A percentile compares a stretch with the other conserved stretches of the same genome.
phyloP scores from a whole-genome alignment of 2,888 invertebrate genomes.

The Eupithecia subumbrata region DNA sequence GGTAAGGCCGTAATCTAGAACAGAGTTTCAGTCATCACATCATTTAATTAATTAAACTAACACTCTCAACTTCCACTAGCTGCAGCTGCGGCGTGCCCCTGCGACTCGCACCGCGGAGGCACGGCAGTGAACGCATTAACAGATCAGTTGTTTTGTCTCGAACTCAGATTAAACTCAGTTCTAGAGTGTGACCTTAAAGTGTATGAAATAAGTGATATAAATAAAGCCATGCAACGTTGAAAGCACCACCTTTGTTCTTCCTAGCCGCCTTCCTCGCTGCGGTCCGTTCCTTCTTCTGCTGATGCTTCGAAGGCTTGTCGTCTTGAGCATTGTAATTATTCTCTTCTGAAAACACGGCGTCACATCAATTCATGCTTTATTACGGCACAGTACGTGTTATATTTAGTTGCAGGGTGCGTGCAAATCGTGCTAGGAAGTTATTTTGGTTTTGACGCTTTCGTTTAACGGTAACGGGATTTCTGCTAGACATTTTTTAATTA shows the following conservation, averaged over 20 bases:
- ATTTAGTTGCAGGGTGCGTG: slow-evolving; percentile 27
- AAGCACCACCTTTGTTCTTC: slow-evolving; percentile 74
- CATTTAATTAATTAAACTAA: not conserved
- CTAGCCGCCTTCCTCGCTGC: slow-evolving; percentile 83
- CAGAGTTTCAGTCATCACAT: not conserved
- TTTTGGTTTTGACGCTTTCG: not conserved
- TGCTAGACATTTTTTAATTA: not conserved
- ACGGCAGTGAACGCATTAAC: not conserved
- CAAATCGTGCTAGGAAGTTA: slow-evolving; percentile 6
- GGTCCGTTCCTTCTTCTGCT: slow-evolving; percentile 86
- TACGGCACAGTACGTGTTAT: slow-evolving; percentile 39
- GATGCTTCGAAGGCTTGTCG: slow-evolving; percentile 86
- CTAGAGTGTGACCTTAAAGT: not conserved
- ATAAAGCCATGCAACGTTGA: slow-evolving; percentile 42
- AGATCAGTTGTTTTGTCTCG: no score
- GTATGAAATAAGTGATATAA: slow-evolving; percentile 7
- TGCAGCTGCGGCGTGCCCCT: no score
- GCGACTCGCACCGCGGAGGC: not conserved
- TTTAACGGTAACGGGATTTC: not conserved
- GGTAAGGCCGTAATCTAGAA: not conserved
- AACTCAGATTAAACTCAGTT: no score
- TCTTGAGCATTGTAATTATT: slow-evolving; percentile 79
- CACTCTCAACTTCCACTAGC: no score
- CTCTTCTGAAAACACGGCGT: slow-evolving; percentile 76
- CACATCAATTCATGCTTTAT: slow-evolving; percentile 61